Evolutionary conservation across 2,113 vertebrate genomes (phyloP), one percentile per base, ranked within the genome.

Genomic region (Alligator sinensis): DNA sequence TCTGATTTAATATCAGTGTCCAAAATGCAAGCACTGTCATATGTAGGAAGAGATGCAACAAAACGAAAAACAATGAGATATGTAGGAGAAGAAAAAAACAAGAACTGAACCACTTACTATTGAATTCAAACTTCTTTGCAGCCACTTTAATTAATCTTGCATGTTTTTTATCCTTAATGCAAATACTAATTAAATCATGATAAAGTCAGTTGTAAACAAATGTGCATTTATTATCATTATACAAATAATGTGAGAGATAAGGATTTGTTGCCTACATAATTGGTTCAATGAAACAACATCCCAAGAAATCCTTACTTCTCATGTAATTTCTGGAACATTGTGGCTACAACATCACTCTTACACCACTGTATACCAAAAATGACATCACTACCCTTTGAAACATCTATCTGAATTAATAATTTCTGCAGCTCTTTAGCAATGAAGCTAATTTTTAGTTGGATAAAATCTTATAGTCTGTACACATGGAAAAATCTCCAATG

Each of bases 41-140:
- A 60, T 19, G 2, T 62, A 0, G 68, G 6, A 62, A 82, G 4
- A 27, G 16, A 4, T 3, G 11, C 19, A 2, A 47, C 47, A 47
- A 47, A 47, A 25, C 7, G 8, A 19, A 58, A 68, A 77, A 22
- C 10, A 38, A 70, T 70, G 68, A 34, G 6, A 70, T 70, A 19
- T 70, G 34, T 70, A 38, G 30, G n/a, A 70, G n/a, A 15, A 30
- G 0, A 1, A 27, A 11, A 79, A 24, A 80, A 1, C 63, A 60
- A 75, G 1, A 4, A 28, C 68, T 3, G 1, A 4, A 28, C 68
- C 3, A 38, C 9, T 14, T 22, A 1, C 14, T 38, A 13, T 54
- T 15, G 55, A 47, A 11, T 2, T 88, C 21, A 83, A 85, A 63
- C 8, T 77, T 57, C 64, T 30, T 6, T 68, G 8, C 2, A 77